Conservation (phyloP, 2,797 vertebrate genomes). For the Gymnothorax reevesii region DNA sequence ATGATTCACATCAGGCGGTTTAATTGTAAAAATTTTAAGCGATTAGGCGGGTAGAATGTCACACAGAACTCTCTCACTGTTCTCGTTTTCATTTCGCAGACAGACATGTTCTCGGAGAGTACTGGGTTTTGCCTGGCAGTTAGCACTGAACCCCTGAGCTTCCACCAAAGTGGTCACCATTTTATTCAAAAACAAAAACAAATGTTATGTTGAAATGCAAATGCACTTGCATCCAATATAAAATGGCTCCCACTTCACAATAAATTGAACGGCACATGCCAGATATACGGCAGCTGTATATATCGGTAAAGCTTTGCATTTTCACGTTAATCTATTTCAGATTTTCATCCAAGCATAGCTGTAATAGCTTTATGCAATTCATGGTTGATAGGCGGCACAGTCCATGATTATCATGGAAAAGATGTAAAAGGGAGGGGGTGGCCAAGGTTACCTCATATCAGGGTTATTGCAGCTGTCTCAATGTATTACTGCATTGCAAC, state of each 20-base stretch:
- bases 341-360: neutral
- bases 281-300: neutral
- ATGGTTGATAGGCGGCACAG: conserved; percentile 12
- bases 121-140: neutral
- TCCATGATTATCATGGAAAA: conserved; percentile 10
- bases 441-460: neutral
- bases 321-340: conserved; percentile 20
- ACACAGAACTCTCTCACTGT: neutral
- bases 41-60: conserved; percentile 10
- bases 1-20: conserved; percentile 4
- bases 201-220: neutral
- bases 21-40: neutral
- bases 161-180: neutral
- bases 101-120: neutral
- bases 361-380: neutral
- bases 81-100: neutral
- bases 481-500: neutral
- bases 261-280: neutral
- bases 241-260: neutral
- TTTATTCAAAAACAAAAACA: neutral
- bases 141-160: neutral
- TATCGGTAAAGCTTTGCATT: neutral
- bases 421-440: neutral
- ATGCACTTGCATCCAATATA: neutral
- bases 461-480: neutral